These are phyloP conservation scores for Meteorus cinctellus DNA, from an alignment of 2,888 invertebrate species.

Conservation along the genomic window DNA sequence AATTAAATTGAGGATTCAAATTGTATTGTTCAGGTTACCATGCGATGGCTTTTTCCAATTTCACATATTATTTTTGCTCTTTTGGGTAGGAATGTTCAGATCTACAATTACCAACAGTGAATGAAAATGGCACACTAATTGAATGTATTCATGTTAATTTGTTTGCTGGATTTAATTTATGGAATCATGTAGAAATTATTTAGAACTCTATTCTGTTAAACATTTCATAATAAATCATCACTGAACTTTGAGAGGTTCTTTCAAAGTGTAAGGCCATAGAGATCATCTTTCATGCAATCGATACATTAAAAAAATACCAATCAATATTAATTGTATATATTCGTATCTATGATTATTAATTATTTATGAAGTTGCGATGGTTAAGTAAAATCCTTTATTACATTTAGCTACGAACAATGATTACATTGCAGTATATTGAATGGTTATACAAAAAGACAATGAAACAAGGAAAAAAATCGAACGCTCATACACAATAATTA, in stretches of 20 bases:
- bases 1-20: neutral
- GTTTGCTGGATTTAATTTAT: too few relatives aligned
- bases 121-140: too few relatives aligned
- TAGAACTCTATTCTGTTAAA: too few relatives aligned
- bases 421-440: constrained; percentile 56
- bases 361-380: constrained; percentile 3
- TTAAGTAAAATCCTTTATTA: constrained; percentile 65
- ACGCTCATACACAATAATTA: constrained; percentile 52
- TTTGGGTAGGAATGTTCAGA: neutral
- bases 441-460: constrained; percentile 40
- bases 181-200: too few relatives aligned
- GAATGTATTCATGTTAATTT: too few relatives aligned
- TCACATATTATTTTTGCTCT: neutral
- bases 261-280: too few relatives aligned
- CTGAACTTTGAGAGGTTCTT: too few relatives aligned
- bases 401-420: constrained; percentile 61
- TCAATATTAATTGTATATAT: constrained; percentile 2
- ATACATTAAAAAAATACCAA: neutral
- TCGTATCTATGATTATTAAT: constrained; percentile 26
- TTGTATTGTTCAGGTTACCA: constrained; percentile 3
- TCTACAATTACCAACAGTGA: too few relatives aligned
- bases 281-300: too few relatives aligned
- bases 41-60: neutral
- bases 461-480: constrained; percentile 35
- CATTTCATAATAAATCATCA: too few relatives aligned